Base-by-base conservation (phyloP, 2,888 invertebrate species). In the Sycophila texana region DNA sequence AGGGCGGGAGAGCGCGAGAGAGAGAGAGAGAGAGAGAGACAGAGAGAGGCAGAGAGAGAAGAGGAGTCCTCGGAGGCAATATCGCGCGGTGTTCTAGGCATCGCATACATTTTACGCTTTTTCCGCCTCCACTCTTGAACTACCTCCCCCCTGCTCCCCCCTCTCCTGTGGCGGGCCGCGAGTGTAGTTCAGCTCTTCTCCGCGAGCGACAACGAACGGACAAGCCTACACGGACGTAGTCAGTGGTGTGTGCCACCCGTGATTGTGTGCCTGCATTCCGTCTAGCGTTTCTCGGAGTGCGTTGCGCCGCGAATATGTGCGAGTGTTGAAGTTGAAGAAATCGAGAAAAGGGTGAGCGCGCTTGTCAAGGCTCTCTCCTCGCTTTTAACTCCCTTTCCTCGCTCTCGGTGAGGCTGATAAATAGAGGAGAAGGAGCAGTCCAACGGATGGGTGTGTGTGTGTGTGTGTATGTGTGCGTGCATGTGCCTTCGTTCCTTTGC, bases 81-180 rank as follows among this genome's bases (percentile, higher is more conserved):
- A 70, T 67, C n/a, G 55, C 18, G 55, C 30, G 30, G 55, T 67
- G 39, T 10, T 55, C 10, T 39, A 39, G 55, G 55, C 55, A 68
- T 68, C 68, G 68, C 39, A 39, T 68, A 68, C 30, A 30, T 53
- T 68, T 68, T 68, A 68, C 39, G 14, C 65, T 65, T 65, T 74
- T 74, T 74, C 66, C 74, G 66, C 66, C 74, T 66, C 58, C 58
- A 58, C 66, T 58, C 66, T n/a, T 22, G n/a, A 16, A 39, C 10
- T 10, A 7, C 39, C 39, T 4, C 4, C 7, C 39, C 39, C 39
- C 39, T 7, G 0, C 39, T 4, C 39, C 39, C 39, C 7, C 39
- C 10, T 1, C 39, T 39, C 10, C 10, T 39, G 39, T 39, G 39
- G 39, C 39, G 39, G 39, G 39, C 39, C 39, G 39, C 39, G 39